Conservation (phyloP, 2,888 invertebrate species). For the Schizaphis graminum region DNA sequence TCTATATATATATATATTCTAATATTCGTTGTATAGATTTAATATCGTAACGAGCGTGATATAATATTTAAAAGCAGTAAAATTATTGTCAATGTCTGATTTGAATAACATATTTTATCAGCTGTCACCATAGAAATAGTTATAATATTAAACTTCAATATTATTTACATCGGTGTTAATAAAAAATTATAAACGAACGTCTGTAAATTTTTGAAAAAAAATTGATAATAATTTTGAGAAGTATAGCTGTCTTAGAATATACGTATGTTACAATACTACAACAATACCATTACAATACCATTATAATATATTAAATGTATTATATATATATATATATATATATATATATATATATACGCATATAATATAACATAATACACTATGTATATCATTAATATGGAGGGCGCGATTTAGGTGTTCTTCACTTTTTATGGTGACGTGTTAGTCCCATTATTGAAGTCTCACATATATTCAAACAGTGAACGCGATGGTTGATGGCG, state of each 20-base stretch:
- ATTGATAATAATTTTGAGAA: background rate
- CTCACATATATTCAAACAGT: slow-evolving; percentile 8
- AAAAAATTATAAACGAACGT: background rate
- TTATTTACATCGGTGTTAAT: background rate
- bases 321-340: no score
- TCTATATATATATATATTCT: background rate
- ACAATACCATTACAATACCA: background rate
- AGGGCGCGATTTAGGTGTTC: slow-evolving; percentile 25
- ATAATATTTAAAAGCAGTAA: background rate
- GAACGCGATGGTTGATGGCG: background rate
- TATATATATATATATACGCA: background rate
- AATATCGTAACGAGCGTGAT: background rate
- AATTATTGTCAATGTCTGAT: background rate
- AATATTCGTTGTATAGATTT: background rate
- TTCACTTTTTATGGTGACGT: slow-evolving; percentile 36
- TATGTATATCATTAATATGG: slow-evolving; percentile 26
- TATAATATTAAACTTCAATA: background rate
- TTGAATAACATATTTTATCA: background rate
- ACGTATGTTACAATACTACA: background rate
- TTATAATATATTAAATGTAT: background rate
- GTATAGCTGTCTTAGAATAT: background rate
- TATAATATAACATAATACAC: background rate
- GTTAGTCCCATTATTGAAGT: background rate
- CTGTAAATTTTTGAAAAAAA: background rate
- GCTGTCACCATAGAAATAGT: background rate